Evolutionary conservation across 2,797 vertebrate genomes (phyloP), one percentile per base, ranked within the genome.

Genomic region (Fratercula arctica): DNA sequence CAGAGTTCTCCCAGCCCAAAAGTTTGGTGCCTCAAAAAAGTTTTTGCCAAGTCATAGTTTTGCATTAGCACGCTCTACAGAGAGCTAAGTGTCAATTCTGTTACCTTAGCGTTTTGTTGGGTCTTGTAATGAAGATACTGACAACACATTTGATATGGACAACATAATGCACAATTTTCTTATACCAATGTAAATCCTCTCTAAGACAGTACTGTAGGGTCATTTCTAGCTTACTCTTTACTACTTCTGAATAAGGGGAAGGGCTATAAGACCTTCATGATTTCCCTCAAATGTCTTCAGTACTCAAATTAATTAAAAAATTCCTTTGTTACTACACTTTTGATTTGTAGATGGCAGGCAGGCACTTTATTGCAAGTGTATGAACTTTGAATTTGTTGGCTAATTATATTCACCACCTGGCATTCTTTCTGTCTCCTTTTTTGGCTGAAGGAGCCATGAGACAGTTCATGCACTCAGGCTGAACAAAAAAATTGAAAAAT

Each of bases 321-420:
- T 3, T 4, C 35, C 15, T 66, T 70, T 51, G 50, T 57, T 57
- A 18, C 13, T 57, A 20, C 3, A 21, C 67, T 72, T 75, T 84
- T 1, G 0, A 10, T 33, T 59, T 77, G 16, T 7, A 19, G 45
- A 35, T 53, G 6, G 7, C 28, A 51, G 43, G 24, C 4, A 54
- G 33, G 60, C 31, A 43, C 4, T 70, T 48, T 43, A 81, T 70
- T 16, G 12, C 3, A 76, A 39, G 8, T 66, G 24, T 60, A 68
- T 68, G 31, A 72, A 75, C 29, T 68, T 81, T 43, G 0, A 31
- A 54, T 77, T 81, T 81, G 17, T 67, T 79, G 18, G 8, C 2
- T 72, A 56, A 51, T 64, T 80, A 37, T 39, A 54, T 56, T 79
- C 7, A 60, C 6, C 24, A 28, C 6, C 11, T 85, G 56, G 1